Base-by-base conservation (phyloP, 2,797 vertebrate species). In the Sebastes vulpes region DNA sequence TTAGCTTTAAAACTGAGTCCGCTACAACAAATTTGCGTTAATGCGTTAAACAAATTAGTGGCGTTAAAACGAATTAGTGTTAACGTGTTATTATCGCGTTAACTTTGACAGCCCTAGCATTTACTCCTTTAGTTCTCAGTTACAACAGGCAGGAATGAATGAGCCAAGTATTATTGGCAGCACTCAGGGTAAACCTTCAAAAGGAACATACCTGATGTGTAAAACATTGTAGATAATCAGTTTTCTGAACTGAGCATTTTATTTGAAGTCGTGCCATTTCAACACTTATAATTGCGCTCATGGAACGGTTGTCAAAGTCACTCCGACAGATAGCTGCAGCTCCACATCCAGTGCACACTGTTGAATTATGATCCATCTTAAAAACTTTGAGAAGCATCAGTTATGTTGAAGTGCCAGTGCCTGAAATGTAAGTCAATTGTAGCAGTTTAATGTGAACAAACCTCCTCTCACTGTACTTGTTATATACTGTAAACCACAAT, bases 151-250 rank as follows among this genome's bases (percentile, higher is more conserved):
- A 87, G 79, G 82, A 78, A 72, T 50, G 69, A 79, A 72, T 68
- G 63, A 77, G 70, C 82, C 72, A 46, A 72, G 76, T 59, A 20
- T 65, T 54, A n/a, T 71, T 50, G 73, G 76, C 89, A 26, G 69
- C 89, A 70, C 90, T 90, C 92, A 89, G 91, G 90, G 78, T 60
- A 61, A 76, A 72, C 93, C 89, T 92, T 92, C 46, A 66, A 76
- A 91, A 87, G 90, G 91, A 88, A 20, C 66, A 61, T 7, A 78
- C 89, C 91, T 87, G 94, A 89, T 50, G 93, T 88, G 88, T 72
- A 58, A 67, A 83, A 81, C 90, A 73, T 83, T 88, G 81, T 80
- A 76, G 64, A 83, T 81, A 74, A 82, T 86, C 82, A 35, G 77
- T 87, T 81, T 81, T 77, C 64, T 68, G 66, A 84, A 72, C 82